A percentile compares a stretch with the other conserved stretches of the same genome.
phyloP scores from a whole-genome alignment of 2,797 vertebrate species.

The Rhabdophis nuchalis region DNA sequence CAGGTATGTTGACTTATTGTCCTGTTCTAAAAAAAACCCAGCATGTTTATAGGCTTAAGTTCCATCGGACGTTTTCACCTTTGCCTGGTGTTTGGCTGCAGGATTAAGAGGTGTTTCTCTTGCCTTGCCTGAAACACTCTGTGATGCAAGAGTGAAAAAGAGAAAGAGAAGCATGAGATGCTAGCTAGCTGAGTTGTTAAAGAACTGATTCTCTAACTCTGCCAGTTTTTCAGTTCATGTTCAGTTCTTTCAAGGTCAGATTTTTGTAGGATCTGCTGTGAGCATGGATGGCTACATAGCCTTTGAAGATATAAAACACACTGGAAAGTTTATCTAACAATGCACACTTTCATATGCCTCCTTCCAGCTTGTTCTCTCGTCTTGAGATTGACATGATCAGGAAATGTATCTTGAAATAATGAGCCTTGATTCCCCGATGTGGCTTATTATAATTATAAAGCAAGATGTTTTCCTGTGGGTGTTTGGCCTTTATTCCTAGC shows the following conservation, averaged over 20 bases:
- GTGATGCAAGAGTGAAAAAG: not conserved
- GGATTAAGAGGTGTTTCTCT: not conserved
- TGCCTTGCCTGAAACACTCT: not conserved
- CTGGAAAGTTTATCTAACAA: conserved; percentile 3
- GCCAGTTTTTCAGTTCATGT: not conserved
- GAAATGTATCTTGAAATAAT: not conserved
- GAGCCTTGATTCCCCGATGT: conserved; percentile 1
- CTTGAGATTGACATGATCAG: not conserved
- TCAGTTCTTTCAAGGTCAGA: not conserved
- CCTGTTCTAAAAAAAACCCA: conserved; percentile 13
- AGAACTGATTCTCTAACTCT: not conserved
- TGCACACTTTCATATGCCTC: not conserved
- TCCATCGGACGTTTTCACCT: not conserved
- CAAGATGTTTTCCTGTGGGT: not conserved
- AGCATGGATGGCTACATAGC: not conserved
- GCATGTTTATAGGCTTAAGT: not conserved
- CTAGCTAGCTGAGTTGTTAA: conserved; percentile 2
- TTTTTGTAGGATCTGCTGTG: not conserved
- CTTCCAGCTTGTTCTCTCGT: not conserved
- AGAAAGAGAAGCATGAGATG: not conserved
- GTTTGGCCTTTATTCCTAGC: conserved; percentile 11
- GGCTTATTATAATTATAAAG: conserved; percentile 22
- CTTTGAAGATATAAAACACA: not conserved
- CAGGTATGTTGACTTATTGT: conserved; percentile 78
- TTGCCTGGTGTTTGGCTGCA: not conserved